Conservation (phyloP, 2,797 vertebrate genomes). For the Chaetodon trifasciatus region DNA sequence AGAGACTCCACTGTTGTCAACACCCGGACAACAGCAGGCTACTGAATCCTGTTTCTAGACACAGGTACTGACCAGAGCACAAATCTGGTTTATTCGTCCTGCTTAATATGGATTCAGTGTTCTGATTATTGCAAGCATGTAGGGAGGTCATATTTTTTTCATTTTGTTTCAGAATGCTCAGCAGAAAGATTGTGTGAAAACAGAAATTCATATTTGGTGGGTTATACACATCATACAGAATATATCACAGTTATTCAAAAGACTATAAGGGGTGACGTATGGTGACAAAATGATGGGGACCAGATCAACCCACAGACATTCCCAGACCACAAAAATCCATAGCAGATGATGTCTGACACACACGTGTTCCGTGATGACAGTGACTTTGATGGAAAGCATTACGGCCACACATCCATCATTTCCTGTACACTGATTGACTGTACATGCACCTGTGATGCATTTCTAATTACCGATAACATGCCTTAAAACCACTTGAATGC, state of each 20-base stretch:
- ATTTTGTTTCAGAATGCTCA: constrained; percentile 12
- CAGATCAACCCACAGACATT: constrained; percentile 70
- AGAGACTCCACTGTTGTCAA: background rate
- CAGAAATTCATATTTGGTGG: constrained; percentile 8
- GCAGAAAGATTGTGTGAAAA: background rate
- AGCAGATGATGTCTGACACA: constrained; percentile 78
- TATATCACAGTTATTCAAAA: constrained; percentile 43
- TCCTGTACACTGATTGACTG: constrained; percentile 58
- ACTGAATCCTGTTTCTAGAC: constrained; percentile 26
- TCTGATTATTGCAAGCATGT: background rate
- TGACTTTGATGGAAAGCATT: constrained; percentile 75
- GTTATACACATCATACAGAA: constrained; percentile 7
- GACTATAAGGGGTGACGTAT: constrained; percentile 58
- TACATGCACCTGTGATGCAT: constrained; percentile 38
- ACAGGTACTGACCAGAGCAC: constrained; percentile 7
- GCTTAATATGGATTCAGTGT: constrained; percentile 22
- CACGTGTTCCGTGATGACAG: constrained; percentile 66
- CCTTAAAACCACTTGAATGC: constrained; percentile 3
- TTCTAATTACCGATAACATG: constrained; percentile 28
- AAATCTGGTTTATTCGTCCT: constrained; percentile 16
- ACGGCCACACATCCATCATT: constrained; percentile 55
- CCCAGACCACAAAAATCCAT: constrained; percentile 70
- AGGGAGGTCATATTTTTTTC: background rate
- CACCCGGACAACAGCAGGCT: constrained; percentile 22
- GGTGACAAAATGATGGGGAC: constrained; percentile 67